These are phyloP conservation scores for Oxytorus armatus DNA, from an alignment of 2,888 invertebrate species.

Conservation along the genomic window DNA sequence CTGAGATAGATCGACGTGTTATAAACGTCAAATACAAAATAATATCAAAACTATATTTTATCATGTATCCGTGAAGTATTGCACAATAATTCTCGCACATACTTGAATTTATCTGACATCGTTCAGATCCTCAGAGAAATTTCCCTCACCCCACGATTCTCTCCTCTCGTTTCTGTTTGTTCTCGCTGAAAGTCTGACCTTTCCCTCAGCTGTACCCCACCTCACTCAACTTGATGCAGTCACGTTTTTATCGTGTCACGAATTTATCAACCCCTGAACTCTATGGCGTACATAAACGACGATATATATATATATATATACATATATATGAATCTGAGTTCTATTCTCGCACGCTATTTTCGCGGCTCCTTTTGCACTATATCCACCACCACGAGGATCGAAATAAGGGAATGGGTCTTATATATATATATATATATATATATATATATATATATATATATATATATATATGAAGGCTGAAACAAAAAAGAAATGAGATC, in stretches of 20 bases:
- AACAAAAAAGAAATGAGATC: conserved; percentile 38
- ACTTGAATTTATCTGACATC: conserved; percentile 57
- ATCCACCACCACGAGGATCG: conserved; percentile 17
- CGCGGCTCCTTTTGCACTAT: conserved; percentile 62
- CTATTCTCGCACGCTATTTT: conserved; percentile 64
- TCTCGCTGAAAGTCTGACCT: conserved; percentile 46
- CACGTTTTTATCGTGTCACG: conserved; percentile 72
- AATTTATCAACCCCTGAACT: conserved; percentile 71
- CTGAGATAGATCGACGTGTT: conserved; percentile 27
- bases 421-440: conserved; percentile 6
- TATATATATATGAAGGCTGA: conserved; percentile 12
- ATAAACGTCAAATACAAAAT: conserved; percentile 33
- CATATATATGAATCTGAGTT: conserved; percentile 14
- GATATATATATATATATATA: conserved; percentile 30
- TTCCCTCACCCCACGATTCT: conserved; percentile 40
- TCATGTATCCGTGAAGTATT: conserved; percentile 42
- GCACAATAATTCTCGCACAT: conserved; percentile 59
- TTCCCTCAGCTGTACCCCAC: conserved; percentile 31
- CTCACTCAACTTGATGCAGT: conserved; percentile 64
- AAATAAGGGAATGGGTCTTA: conserved; percentile 46
- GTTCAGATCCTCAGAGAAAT: conserved; percentile 57
- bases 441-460: conserved; percentile 14
- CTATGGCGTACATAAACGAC: conserved; percentile 31
- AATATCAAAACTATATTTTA: conserved; percentile 38
- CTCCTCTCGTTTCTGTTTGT: conserved; percentile 41